A percentile compares a stretch with the other conserved stretches of the same genome.
These are phyloP conservation scores for Trematomus loennbergii DNA, from an alignment of 2,113 vertebrate genomes.

Conservation along the genomic window DNA sequence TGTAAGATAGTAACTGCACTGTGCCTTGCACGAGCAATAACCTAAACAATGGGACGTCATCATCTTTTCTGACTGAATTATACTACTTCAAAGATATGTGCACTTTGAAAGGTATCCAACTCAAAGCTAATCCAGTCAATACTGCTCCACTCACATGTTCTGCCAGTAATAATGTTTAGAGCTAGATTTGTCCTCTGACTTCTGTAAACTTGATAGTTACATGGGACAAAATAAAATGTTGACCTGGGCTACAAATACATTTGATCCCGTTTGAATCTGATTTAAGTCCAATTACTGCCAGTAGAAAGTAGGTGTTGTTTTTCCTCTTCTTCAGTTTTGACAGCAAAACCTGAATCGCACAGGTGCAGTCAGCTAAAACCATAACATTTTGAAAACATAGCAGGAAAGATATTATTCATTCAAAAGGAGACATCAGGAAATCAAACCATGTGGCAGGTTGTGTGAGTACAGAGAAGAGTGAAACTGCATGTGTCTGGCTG, in stretches of 20 bases:
- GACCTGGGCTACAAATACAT: background rate
- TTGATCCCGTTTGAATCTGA: background rate
- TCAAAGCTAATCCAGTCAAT: no score
- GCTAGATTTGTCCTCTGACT: background rate
- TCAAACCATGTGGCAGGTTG: slow-evolving; percentile 40
- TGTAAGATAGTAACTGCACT: background rate
- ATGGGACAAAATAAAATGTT: background rate
- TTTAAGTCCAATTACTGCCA: background rate
- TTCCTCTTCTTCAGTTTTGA: background rate
- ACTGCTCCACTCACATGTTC: no score
- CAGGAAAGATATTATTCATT: slow-evolving; percentile 59
- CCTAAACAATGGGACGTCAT: background rate
- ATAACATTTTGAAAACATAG: slow-evolving; percentile 19
- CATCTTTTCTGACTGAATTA: slow-evolving; percentile 16
- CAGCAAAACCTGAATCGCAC: background rate
- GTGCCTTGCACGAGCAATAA: background rate
- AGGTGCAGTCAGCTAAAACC: background rate
- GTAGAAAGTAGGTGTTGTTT: background rate
- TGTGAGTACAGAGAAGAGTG: slow-evolving; percentile 17
- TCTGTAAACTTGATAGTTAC: background rate
- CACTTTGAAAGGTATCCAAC: no score
- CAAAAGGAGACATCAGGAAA: slow-evolving; percentile 50
- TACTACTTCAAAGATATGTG: background rate
- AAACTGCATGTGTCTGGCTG: slow-evolving; percentile 7
- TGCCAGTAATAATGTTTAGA: background rate